Base-by-base conservation (phyloP, 2,888 invertebrate species). In the Galerucella pusilla region DNA sequence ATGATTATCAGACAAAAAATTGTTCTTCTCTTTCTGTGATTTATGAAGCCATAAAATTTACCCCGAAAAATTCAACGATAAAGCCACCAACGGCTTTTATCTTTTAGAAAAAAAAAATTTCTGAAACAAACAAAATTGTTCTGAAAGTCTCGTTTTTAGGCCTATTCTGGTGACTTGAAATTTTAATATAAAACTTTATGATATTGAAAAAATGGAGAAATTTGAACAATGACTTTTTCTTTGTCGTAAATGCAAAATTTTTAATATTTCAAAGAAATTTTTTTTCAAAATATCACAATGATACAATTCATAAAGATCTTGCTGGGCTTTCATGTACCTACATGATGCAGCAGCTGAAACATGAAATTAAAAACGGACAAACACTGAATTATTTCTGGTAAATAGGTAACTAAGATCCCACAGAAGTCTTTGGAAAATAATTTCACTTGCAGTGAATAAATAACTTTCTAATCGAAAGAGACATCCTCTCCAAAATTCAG, bases 1-100 rank as follows among this genome's bases (percentile, higher is more conserved):
- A 72, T 72, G 72, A 72, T 72, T 72, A 72, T 72, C 72, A 60
- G 60, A 72, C 70, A 72, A 72, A 72, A 72, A 72, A 72, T 72
- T 72, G 60, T 72, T 72, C 66, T 66, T 45, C 60, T 52, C 59
- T 61, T 72, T 28, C 66, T 49, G 46, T 72, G 72, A 72, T 72
- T 72, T 72, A 72, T 67, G 28, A 28, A 16, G 66, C 66, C 72
- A 72, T 72, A 72, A 72, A 72, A 66, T 67, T 49, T 72, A 64
- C 72, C 64, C 49, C 46, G n/a, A 52, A 70, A 69, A 69, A 46
- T 46, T 68, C 68, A 7, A 42, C 42, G 68, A 57, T 68, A 68
- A 57, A 68, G 16, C 57, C 35, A 45, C 68, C 7, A 16, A 57
- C n/a, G 35, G 42, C 45, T 65, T 65, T 46, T 65, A 65, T 65